Conservation (phyloP, 2,888 invertebrate genomes). For the Lithophane ornitopus region DNA sequence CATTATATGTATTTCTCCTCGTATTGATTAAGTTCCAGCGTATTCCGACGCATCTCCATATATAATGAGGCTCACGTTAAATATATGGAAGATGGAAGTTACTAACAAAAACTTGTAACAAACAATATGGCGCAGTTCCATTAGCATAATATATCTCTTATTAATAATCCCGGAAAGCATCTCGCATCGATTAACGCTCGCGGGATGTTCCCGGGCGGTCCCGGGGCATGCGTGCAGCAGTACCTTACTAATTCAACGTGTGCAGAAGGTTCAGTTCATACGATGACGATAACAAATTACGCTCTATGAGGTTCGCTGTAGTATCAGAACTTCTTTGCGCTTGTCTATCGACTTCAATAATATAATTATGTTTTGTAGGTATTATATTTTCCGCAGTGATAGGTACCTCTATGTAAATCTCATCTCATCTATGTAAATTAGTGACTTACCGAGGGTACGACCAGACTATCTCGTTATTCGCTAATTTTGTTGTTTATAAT, state of each 20-base stretch:
- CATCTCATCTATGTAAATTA: neutral
- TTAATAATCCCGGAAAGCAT: slow-evolving; percentile 62
- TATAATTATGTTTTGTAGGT: neutral
- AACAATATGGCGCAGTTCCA: slow-evolving; percentile 62
- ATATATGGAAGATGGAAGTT: slow-evolving; percentile 55
- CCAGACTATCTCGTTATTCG: neutral
- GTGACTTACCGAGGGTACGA: neutral
- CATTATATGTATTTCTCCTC: slow-evolving; percentile 1
- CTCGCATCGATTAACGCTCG: slow-evolving; percentile 59
- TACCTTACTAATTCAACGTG: neutral
- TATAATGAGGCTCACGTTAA: slow-evolving; percentile 52
- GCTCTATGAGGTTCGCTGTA: neutral
- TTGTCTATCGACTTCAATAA: neutral
- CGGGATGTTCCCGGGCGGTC: slow-evolving; percentile 42
- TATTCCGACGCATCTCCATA: slow-evolving; percentile 46
- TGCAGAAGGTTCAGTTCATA: slow-evolving; percentile 36
- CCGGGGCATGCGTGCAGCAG: slow-evolving; percentile 37
- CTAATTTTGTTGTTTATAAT: neutral
- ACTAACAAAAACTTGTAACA: slow-evolving; percentile 62
- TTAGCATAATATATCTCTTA: slow-evolving; percentile 66
- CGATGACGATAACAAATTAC: neutral
- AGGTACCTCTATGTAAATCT: no score
- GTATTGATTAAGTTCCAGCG: neutral
- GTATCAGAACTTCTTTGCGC: neutral
- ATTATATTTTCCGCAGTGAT: neutral